Percentiles rank a stretch among this genome's conserved stretches.
These are phyloP conservation scores for Progne subis DNA, from an alignment of 2,113 vertebrate genomes.

Conservation along the genomic window DNA sequence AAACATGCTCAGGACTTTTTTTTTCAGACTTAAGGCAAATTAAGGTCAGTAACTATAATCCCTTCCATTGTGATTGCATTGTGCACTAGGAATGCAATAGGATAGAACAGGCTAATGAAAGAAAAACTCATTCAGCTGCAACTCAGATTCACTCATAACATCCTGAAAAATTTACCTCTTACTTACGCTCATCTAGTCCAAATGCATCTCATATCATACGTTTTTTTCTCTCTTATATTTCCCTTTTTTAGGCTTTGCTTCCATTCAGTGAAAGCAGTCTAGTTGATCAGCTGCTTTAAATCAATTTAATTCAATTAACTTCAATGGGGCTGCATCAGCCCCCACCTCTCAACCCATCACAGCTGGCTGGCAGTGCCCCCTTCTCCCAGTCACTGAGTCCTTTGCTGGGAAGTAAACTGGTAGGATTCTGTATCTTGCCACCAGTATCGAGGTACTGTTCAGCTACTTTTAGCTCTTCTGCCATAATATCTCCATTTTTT, in stretches of 20 bases:
- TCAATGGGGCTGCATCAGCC: neutral
- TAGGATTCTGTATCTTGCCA: neutral
- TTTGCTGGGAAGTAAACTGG: neutral
- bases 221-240: neutral
- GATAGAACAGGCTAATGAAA: conserved; percentile 19
- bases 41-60: conserved; percentile 47
- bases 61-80: conserved; percentile 26
- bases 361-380: neutral
- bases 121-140: conserved; percentile 14
- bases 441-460: neutral
- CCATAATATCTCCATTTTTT: neutral
- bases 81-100: neutral
- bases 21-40: conserved; percentile 35
- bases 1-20: conserved; percentile 11
- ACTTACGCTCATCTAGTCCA: neutral
- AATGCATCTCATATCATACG: neutral
- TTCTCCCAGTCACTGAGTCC: neutral
- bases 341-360: neutral
- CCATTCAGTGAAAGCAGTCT: neutral
- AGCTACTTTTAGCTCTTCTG: neutral
- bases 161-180: neutral
- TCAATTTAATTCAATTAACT: neutral
- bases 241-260: neutral
- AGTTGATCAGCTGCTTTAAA: neutral
- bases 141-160: neutral